phyloP scores from a whole-genome alignment of 2,888 invertebrate species.

The Lissonota sp. region DNA sequence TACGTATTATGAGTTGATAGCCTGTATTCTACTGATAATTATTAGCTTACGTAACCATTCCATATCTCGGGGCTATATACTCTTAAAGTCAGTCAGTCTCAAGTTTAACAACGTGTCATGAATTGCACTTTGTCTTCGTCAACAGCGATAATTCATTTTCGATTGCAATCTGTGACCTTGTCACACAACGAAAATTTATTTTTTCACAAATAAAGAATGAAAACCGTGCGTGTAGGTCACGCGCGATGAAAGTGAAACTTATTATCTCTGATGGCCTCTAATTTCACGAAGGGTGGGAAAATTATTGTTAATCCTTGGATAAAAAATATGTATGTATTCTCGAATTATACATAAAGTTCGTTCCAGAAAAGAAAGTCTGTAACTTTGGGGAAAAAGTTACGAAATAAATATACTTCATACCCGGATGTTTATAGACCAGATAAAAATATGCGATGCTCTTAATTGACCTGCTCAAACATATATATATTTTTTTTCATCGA shows the following conservation, averaged over 20 bases:
- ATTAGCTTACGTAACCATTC: slow-evolving; percentile 48
- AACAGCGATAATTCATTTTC: slow-evolving; percentile 4
- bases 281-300: too few relatives aligned
- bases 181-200: background rate
- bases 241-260: too few relatives aligned
- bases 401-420: too few relatives aligned
- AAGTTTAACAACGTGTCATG: slow-evolving; percentile 11
- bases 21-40: slow-evolving; percentile 50
- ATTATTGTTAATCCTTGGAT: too few relatives aligned
- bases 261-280: too few relatives aligned
- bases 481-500: background rate
- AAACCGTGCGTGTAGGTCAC: background rate
- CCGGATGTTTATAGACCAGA: background rate
- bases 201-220: background rate
- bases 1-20: slow-evolving; percentile 24
- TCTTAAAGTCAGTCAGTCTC: slow-evolving; percentile 40
- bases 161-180: background rate
- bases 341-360: too few relatives aligned
- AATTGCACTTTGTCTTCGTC: slow-evolving; percentile 17
- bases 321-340: too few relatives aligned
- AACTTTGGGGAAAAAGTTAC: too few relatives aligned
- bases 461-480: too few relatives aligned
- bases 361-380: too few relatives aligned
- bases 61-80: slow-evolving; percentile 20
- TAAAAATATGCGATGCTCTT: slow-evolving; percentile 85